These are phyloP conservation scores for Camponotus pennsylvanicus DNA, from an alignment of 1,140 invertebrate species.

Conservation along the genomic window DNA sequence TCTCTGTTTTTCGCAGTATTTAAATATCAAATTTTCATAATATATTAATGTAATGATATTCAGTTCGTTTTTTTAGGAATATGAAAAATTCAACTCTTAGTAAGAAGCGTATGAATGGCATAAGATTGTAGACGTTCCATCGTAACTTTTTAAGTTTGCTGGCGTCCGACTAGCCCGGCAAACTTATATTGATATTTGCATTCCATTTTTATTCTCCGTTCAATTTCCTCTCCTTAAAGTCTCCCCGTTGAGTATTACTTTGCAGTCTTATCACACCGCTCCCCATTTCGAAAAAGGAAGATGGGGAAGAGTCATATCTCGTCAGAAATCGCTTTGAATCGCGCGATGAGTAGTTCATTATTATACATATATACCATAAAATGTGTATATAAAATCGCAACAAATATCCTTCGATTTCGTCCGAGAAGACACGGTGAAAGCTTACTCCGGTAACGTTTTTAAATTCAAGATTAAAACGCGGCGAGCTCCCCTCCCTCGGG, in stretches of 20 bases:
- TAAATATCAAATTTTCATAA: neutral
- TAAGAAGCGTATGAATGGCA: neutral
- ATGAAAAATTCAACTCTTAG: neutral
- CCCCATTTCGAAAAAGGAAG: neutral
- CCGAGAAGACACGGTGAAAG: neutral
- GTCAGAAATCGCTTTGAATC: constrained; percentile 32
- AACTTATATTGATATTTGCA: constrained; percentile 5
- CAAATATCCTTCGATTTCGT: constrained; percentile 9
- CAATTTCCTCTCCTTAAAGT: constrained; percentile 25
- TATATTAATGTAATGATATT: neutral
- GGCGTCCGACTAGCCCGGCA: neutral
- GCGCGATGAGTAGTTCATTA: neutral
- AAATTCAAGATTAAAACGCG: constrained; percentile 55
- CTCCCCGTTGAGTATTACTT: neutral
- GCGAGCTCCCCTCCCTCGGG: neutral
- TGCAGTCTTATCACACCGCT: constrained; percentile 12
- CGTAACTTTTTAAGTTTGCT: neutral
- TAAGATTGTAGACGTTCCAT: neutral
- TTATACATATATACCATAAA: neutral
- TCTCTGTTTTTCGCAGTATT: neutral
- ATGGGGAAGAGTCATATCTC: neutral
- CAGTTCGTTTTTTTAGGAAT: neutral
- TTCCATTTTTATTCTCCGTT: constrained; percentile 11
- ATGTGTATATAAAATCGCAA: neutral
- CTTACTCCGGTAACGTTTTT: constrained; percentile 35